These are phyloP conservation scores for Zaprionus bogoriensis DNA, from an alignment of 2,888 invertebrate species.

Conservation along the genomic window DNA sequence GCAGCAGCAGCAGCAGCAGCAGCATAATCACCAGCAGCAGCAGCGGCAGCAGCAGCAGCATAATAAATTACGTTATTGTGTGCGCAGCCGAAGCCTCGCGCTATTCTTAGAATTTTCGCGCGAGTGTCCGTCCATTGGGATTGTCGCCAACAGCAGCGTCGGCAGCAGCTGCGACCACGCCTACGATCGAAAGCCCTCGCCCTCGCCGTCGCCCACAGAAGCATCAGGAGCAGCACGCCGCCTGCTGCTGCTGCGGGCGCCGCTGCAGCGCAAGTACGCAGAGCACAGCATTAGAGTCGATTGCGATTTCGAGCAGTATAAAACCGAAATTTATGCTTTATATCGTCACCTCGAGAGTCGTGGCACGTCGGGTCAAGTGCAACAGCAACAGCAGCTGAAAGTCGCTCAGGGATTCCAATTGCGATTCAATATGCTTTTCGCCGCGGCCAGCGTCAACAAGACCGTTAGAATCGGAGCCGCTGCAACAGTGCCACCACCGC, in stretches of 20 bases:
- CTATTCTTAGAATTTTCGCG: conserved; percentile 78
- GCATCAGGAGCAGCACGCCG: conserved; percentile 41
- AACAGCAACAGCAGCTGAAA: conserved; percentile 78
- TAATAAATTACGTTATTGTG: conserved; percentile 64
- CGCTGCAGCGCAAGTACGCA: conserved; percentile 61
- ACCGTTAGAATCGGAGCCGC: conserved; percentile 39
- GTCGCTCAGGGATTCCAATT: conserved; percentile 61
- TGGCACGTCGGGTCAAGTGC: conserved; percentile 77
- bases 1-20: neutral
- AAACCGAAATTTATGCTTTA: conserved; percentile 78
- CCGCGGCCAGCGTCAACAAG: conserved; percentile 60
- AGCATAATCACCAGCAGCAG: conserved; percentile 12
- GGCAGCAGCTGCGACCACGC: conserved; percentile 46
- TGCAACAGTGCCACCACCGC: conserved; percentile 38
- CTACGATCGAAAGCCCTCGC: conserved; percentile 21
- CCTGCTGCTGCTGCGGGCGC: conserved; percentile 50
- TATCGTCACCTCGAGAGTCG: conserved; percentile 73
- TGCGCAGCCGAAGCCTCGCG: conserved; percentile 61
- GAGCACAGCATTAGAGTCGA: conserved; percentile 54
- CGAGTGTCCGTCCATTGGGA: conserved; percentile 73
- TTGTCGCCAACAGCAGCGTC: conserved; percentile 46
- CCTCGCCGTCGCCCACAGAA: conserved; percentile 7
- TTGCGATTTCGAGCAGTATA: conserved; percentile 73
- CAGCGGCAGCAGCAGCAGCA: conserved; percentile 22
- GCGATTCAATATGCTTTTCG: conserved; percentile 76